Conservation (phyloP, 2,888 invertebrate genomes). For the Seira sanloemensis region DNA sequence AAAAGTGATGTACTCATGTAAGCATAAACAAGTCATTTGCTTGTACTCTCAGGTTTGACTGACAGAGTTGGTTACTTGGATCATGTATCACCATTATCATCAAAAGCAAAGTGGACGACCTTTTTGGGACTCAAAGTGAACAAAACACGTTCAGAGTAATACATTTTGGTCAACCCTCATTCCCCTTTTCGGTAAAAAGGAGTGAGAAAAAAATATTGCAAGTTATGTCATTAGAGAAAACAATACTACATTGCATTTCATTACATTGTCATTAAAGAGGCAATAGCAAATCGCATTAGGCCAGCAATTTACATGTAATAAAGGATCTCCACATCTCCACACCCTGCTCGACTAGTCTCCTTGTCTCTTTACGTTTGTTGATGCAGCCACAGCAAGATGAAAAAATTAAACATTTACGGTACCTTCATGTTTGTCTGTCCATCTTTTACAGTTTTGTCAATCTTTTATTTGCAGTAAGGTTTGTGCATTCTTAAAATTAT, state of each 20-base stretch:
- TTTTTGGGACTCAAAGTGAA: neutral
- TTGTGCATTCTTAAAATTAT: no score
- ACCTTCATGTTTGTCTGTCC: neutral
- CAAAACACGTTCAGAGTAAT: neutral
- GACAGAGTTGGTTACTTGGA: conserved; percentile 22
- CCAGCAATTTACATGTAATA: conserved; percentile 52
- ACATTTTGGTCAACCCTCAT: neutral
- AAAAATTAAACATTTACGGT: neutral
- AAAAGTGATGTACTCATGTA: conserved; percentile 4
- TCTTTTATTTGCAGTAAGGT: no score
- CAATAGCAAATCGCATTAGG: conserved; percentile 52
- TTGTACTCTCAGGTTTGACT: conserved; percentile 6
- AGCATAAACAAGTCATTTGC: neutral
- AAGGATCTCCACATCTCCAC: conserved; percentile 35
- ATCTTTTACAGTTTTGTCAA: neutral
- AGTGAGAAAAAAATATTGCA: conserved; percentile 46
- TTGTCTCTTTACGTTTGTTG: conserved; percentile 13
- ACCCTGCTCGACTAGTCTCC: conserved; percentile 32
- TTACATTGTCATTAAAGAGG: conserved; percentile 46
- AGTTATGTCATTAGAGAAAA: conserved; percentile 54
- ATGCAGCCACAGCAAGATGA: neutral
- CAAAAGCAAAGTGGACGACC: neutral
- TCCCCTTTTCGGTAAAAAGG: conserved; percentile 32
- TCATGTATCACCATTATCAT: conserved; percentile 33
- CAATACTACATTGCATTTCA: conserved; percentile 50